These are phyloP conservation scores for Clistopyga incitator DNA, from an alignment of 2,888 invertebrate genomes.

Conservation along the genomic window DNA sequence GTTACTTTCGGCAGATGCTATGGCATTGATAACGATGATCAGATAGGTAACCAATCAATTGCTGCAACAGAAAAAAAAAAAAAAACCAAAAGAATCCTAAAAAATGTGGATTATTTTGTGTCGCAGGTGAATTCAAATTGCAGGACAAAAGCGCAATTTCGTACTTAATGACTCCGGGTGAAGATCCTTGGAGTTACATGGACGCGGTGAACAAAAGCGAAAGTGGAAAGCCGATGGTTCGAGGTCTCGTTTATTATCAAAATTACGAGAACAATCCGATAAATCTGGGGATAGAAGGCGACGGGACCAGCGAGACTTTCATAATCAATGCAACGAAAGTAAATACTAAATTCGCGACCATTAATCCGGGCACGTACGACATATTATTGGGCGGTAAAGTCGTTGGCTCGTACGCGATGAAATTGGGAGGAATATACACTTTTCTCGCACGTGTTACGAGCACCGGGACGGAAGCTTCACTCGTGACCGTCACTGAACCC, in stretches of 20 bases:
- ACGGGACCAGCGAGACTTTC: neutral
- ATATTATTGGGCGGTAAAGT: constrained; percentile 81
- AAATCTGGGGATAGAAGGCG: constrained; percentile 42
- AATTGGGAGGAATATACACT: constrained; percentile 89
- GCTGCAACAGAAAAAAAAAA: neutral
- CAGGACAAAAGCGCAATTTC: constrained; percentile 67
- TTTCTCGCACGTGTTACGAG: constrained; percentile 84
- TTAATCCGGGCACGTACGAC: constrained; percentile 83
- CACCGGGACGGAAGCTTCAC: constrained; percentile 68
- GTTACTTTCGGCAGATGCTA: constrained; percentile 69
- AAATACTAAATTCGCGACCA: constrained; percentile 68
- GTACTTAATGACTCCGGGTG: constrained; percentile 60
- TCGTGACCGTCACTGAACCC: constrained; percentile 87
- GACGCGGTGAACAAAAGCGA: constrained; percentile 79
- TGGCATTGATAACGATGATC: neutral
- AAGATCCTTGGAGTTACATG: constrained; percentile 38
- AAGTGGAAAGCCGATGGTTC: constrained; percentile 80
- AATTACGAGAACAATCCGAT: constrained; percentile 13
- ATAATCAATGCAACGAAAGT: constrained; percentile 7
- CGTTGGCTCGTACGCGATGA: constrained; percentile 82
- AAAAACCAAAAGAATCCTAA: too few species aligned
- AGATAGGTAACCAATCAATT: constrained; percentile 20
- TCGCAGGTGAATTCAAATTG: constrained; percentile 27
- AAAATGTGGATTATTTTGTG: neutral
- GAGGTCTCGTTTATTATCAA: constrained; percentile 78